Conservation (phyloP, 2,113 vertebrate genomes). For the Cebus imitator region DNA sequence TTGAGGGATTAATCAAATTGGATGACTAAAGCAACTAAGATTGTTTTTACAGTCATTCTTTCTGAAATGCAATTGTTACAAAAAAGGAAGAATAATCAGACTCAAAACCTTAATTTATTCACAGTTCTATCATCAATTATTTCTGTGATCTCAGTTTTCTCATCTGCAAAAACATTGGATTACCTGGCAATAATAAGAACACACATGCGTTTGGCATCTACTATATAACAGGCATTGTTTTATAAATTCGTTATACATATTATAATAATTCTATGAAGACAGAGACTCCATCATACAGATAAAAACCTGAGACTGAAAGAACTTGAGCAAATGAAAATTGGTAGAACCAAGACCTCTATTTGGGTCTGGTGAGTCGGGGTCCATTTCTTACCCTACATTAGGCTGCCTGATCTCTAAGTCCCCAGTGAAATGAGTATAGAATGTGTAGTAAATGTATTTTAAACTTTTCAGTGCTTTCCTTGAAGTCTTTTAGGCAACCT, state of each 20-base stretch:
- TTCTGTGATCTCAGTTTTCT: conserved; percentile 26
- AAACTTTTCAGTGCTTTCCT: not conserved
- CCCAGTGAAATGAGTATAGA: not conserved
- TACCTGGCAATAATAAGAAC: not conserved
- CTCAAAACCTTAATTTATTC: not conserved
- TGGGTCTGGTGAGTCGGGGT: not conserved
- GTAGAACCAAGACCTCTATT: not conserved
- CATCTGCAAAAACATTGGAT: not conserved
- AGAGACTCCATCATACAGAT: not conserved
- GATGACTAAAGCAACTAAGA: not conserved
- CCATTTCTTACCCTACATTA: not conserved
- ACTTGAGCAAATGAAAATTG: not conserved
- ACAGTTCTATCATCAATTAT: not conserved
- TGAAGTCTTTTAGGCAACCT: not conserved
- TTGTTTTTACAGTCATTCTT: not conserved
- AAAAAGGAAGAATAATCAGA: not conserved
- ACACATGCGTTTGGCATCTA: not conserved
- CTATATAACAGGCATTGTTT: not conserved
- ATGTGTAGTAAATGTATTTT: not conserved
- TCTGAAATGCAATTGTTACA: not conserved
- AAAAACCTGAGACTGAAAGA: not conserved
- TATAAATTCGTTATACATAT: not conserved
- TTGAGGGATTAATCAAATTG: conserved; percentile 35
- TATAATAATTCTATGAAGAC: not conserved
- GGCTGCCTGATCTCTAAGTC: not conserved